A percentile compares a stretch with the other conserved stretches of the same genome.
phyloP scores from a whole-genome alignment of 1,140 invertebrate species.

The Chironomus tepperi region DNA sequence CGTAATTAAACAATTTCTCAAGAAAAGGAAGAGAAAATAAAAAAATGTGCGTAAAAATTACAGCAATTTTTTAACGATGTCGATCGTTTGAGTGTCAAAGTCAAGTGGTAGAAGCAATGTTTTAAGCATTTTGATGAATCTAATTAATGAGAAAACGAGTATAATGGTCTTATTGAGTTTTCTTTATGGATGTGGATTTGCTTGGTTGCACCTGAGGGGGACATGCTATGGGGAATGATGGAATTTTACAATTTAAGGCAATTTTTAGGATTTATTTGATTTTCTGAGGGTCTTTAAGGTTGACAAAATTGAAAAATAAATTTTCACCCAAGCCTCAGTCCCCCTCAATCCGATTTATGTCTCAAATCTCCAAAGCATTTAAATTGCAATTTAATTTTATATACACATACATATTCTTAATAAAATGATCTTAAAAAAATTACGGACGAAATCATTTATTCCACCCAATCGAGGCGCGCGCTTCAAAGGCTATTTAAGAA shows the following conservation, averaged over 20 bases:
- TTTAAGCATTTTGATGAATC: neutral
- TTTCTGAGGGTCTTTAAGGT: too few species aligned
- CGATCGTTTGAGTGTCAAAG: neutral
- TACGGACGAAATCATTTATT: neutral
- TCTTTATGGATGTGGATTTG: too few species aligned
- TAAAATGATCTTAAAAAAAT: too few species aligned
- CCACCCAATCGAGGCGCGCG: neutral
- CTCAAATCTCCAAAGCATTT: neutral
- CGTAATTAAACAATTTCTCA: neutral
- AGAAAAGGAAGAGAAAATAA: neutral
- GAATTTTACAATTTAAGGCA: too few species aligned
- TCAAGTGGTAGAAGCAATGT: neutral
- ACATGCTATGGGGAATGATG: too few species aligned
- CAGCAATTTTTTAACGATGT: neutral
- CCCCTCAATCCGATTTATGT: too few species aligned
- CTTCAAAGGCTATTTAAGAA: slow-evolving; percentile 13
- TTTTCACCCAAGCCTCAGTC: too few species aligned
- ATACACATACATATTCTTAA: too few species aligned
- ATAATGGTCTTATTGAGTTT: too few species aligned
- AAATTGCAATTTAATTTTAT: neutral
- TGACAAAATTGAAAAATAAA: too few species aligned
- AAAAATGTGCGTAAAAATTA: neutral
- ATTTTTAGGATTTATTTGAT: too few species aligned
- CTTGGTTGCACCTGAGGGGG: too few species aligned
- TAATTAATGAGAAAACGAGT: slow-evolving; percentile 10